These are phyloP conservation scores for Pocillopora damicornis DNA, from an alignment of 64 coral and sea anemone genomes.

Conservation along the genomic window DNA sequence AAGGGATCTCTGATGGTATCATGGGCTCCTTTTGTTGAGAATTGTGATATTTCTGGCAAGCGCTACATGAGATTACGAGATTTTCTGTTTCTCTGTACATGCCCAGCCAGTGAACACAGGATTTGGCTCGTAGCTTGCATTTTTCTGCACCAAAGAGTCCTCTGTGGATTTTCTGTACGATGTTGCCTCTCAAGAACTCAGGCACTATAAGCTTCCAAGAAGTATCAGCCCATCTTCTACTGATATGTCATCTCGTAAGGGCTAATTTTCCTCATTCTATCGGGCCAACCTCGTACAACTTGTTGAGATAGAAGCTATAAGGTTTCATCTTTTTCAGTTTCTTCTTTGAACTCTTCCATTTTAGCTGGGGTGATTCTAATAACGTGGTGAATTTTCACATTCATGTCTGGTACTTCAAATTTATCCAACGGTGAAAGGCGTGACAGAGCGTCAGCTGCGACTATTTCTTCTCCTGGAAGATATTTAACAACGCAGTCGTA, in stretches of 20 bases:
- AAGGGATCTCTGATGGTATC: neutral
- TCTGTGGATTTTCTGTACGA: neutral
- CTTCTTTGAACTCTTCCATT: slow-evolving; percentile 33
- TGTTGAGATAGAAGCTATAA: slow-evolving; percentile 12
- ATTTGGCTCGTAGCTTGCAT: slow-evolving; percentile 21
- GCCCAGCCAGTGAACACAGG: slow-evolving; percentile 26
- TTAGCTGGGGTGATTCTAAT: slow-evolving; percentile 29
- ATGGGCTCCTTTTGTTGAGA: slow-evolving; percentile 40
- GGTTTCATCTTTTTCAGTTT: slow-evolving; percentile 27
- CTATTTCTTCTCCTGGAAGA: slow-evolving; percentile 9
- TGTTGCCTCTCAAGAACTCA: neutral
- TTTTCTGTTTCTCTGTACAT: slow-evolving; percentile 18
- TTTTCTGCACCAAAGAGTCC: slow-evolving; percentile 46
- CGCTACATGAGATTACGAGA: neutral
- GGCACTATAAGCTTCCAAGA: slow-evolving; percentile 18
- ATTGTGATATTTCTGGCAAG: slow-evolving; percentile 20
- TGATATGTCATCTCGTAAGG: slow-evolving; percentile 13
- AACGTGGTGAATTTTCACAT: neutral
- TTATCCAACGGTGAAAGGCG: neutral
- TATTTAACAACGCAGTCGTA: slow-evolving; percentile 3
- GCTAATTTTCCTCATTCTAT: slow-evolving; percentile 15
- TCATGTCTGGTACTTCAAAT: neutral
- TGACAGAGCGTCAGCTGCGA: slow-evolving; percentile 6
- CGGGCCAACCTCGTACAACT: slow-evolving; percentile 33
- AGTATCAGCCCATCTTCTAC: slow-evolving; percentile 5